These are phyloP conservation scores for Nanorana parkeri DNA, from an alignment of 2,113 vertebrate genomes.

Conservation along the genomic window DNA sequence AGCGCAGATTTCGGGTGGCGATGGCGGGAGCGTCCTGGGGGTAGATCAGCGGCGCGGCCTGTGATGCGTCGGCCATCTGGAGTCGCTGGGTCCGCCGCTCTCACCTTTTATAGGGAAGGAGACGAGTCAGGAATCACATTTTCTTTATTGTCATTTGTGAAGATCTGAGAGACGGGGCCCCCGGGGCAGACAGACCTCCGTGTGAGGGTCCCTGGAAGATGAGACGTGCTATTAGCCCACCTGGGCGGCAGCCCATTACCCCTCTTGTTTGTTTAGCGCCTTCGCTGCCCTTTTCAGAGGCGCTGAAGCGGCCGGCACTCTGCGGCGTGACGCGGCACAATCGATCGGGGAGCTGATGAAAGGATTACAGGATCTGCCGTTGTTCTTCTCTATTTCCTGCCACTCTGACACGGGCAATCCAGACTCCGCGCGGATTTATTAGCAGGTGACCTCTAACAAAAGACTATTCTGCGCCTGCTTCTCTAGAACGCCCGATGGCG, in stretches of 20 bases:
- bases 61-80: constrained; percentile 13
- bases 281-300: neutral
- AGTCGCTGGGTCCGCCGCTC: neutral
- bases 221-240: neutral
- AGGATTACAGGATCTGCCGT: neutral
- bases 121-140: too few relatives aligned
- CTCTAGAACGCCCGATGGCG: too few relatives aligned
- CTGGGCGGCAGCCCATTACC: neutral
- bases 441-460: too few relatives aligned
- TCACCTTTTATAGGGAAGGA: constrained; percentile 5
- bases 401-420: neutral
- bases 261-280: neutral
- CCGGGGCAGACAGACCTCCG: neutral
- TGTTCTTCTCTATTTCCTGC: neutral
- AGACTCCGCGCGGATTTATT: neutral
- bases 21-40: neutral
- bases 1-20: neutral
- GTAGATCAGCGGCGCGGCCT: neutral
- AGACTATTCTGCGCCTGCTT: too few relatives aligned
- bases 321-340: neutral
- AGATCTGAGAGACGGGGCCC: neutral
- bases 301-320: neutral
- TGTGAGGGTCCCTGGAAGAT: neutral
- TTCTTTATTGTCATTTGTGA: too few relatives aligned
- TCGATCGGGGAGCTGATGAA: neutral